Conservation (phyloP, 2,888 invertebrate genomes). For the Corythucha ciliata region DNA sequence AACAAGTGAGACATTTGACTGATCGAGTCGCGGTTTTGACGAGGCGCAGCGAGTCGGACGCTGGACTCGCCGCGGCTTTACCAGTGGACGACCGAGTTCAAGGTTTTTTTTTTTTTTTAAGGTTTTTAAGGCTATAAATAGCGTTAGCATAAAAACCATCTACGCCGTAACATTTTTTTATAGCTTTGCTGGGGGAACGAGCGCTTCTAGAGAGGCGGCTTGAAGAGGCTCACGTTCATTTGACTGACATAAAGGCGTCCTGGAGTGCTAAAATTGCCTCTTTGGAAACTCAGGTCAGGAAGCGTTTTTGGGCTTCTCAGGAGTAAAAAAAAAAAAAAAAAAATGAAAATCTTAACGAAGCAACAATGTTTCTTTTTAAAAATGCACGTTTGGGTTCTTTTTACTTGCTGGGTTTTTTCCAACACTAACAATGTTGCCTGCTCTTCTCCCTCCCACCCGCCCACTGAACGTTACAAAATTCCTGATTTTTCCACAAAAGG, state of each 20-base stretch:
- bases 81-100: slow-evolving; percentile 48
- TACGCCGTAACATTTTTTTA: slow-evolving; percentile 13
- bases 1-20: slow-evolving; percentile 62
- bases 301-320: neutral
- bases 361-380: slow-evolving; percentile 29
- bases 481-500: slow-evolving; percentile 43
- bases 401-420: no score
- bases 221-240: slow-evolving; percentile 75
- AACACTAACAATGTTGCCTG: neutral
- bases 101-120: slow-evolving; percentile 25
- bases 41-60: slow-evolving; percentile 41
- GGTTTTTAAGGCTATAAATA: neutral
- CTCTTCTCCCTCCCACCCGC: neutral
- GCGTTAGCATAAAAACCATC: neutral
- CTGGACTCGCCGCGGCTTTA: slow-evolving; percentile 36
- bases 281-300: slow-evolving; percentile 71
- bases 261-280: slow-evolving; percentile 87
- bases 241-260: slow-evolving; percentile 80
- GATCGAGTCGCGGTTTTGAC: slow-evolving; percentile 52
- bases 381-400: no score
- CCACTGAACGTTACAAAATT: neutral
- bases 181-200: slow-evolving; percentile 50
- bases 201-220: slow-evolving; percentile 64
- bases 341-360: slow-evolving; percentile 18
- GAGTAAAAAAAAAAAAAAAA: neutral